Evolutionary conservation across 2,113 vertebrate species (phyloP).

Genomic region (Stegastes partitus): DNA sequence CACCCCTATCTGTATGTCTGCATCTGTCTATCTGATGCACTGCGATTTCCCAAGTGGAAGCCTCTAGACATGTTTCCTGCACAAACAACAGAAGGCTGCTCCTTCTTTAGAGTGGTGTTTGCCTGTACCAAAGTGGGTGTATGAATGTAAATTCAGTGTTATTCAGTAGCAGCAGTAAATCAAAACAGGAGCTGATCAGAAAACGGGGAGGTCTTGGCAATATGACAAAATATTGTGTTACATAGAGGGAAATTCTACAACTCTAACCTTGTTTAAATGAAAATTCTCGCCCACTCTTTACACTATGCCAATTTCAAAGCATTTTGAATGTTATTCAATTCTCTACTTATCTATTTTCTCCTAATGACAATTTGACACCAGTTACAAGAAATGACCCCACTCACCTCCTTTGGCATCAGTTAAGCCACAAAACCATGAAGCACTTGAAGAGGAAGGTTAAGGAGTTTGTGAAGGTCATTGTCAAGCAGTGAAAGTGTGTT

Average conservation of each 20-base stretch:
- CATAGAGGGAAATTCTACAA: not conserved
- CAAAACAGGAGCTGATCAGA: not conserved
- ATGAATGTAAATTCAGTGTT: not conserved
- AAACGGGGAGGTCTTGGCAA: not conserved
- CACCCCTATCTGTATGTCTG: not conserved
- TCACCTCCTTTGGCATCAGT: not conserved
- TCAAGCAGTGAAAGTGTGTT: not conserved
- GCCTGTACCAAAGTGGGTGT: not conserved
- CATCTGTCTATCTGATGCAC: not conserved
- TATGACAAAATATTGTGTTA: not conserved
- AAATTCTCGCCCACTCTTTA: too few species aligned
- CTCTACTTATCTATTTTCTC: too few species aligned
- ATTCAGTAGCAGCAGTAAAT: not conserved
- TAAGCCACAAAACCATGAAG: constrained; percentile 12
- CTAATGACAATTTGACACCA: not conserved
- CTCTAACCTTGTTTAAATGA: too few species aligned
- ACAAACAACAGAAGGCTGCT: not conserved
- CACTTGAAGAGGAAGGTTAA: not conserved
- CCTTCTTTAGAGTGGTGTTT: too few species aligned
- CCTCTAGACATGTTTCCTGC: not conserved
- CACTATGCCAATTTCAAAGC: too few species aligned
- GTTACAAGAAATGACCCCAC: not conserved
- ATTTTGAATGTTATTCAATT: too few species aligned
- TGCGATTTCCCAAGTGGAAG: not conserved
- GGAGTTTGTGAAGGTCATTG: constrained; percentile 42